Evolutionary conservation across 2,888 invertebrate genomes (phyloP).

Genomic region (Mongoloraphidia duomilia): DNA sequence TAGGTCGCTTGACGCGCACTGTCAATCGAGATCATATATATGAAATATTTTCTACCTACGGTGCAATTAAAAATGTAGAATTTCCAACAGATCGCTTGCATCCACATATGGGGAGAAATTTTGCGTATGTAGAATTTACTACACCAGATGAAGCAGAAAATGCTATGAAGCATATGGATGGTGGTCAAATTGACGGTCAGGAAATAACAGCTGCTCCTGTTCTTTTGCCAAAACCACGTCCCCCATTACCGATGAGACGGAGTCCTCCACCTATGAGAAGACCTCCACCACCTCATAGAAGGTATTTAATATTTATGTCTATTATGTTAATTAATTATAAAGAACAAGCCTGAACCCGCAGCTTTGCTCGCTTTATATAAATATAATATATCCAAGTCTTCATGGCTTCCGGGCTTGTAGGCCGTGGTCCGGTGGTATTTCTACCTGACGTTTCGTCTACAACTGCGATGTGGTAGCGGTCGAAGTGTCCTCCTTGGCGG

Average conservation of each 20-base stretch:
- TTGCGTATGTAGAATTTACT: constrained; percentile 90
- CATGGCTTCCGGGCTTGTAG: no score
- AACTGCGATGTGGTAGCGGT: no score
- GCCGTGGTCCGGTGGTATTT: no score
- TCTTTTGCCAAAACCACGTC: constrained; percentile 57
- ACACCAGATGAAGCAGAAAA: constrained; percentile 93
- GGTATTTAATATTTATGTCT: constrained; percentile 14
- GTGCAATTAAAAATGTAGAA: constrained; percentile 75
- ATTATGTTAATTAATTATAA: no score
- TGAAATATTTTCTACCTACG: constrained; percentile 85
- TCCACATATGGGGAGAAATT: constrained; percentile 77
- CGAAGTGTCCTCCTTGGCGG: no score
- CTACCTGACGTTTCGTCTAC: no score
- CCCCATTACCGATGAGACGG: constrained; percentile 36
- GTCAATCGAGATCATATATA: constrained; percentile 79
- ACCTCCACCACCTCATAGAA: constrained; percentile 39
- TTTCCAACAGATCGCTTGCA: constrained; percentile 81
- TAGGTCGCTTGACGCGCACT: constrained; percentile 83
- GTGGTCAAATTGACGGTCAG: constrained; percentile 56
- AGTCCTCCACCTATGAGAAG: constrained; percentile 41
- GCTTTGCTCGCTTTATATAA: no score
- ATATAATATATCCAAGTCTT: no score
- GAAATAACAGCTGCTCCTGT: constrained; percentile 94
- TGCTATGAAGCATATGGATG: constrained; percentile 99
- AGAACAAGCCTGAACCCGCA: no score